These are phyloP conservation scores for Oppia nitens DNA, from an alignment of 1,140 invertebrate genomes.

Conservation along the genomic window DNA sequence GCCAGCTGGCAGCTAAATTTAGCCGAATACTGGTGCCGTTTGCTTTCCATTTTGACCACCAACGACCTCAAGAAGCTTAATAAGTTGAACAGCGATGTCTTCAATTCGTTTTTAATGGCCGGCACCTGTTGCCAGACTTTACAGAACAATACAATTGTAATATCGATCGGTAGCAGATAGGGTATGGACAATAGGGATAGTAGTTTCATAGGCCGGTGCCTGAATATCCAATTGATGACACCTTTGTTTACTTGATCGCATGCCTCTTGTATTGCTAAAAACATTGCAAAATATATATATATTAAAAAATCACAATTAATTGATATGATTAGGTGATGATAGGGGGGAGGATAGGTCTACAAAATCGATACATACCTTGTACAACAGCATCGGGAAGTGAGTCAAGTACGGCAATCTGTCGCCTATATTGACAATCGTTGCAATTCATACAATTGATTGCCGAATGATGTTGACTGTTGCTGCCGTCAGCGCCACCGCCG, in stretches of 20 bases:
- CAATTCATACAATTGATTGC: slow-evolving; percentile 20
- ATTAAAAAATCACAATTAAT: slow-evolving; percentile 21
- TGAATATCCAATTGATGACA: slow-evolving; percentile 71
- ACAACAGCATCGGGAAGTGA: slow-evolving; percentile 26
- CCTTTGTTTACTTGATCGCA: slow-evolving; percentile 78
- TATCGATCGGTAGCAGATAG: slow-evolving; percentile 64
- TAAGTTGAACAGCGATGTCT: slow-evolving; percentile 7
- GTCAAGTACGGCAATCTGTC: slow-evolving; percentile 22
- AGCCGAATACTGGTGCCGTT: slow-evolving; percentile 1
- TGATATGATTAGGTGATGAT: slow-evolving; percentile 10
- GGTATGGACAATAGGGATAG: slow-evolving; percentile 60
- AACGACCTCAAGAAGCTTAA: slow-evolving; percentile 11
- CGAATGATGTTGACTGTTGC: slow-evolving; percentile 10
- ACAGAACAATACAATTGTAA: slow-evolving; percentile 33
- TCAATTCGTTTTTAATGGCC: slow-evolving; percentile 12
- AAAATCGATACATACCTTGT: slow-evolving; percentile 21
- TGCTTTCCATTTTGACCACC: slow-evolving; percentile 5
- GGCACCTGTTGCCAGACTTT: slow-evolving; percentile 15
- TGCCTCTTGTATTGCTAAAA: slow-evolving; percentile 71
- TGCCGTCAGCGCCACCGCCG: not conserved
- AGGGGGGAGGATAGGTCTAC: too few species aligned
- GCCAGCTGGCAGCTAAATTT: slow-evolving; percentile 45
- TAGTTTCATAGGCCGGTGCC: slow-evolving; percentile 56
- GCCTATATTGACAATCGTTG: slow-evolving; percentile 19
- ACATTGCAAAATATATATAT: slow-evolving; percentile 18